Evolutionary conservation across 2,113 vertebrate genomes (phyloP).

Genomic region (Tautogolabrus adspersus): DNA sequence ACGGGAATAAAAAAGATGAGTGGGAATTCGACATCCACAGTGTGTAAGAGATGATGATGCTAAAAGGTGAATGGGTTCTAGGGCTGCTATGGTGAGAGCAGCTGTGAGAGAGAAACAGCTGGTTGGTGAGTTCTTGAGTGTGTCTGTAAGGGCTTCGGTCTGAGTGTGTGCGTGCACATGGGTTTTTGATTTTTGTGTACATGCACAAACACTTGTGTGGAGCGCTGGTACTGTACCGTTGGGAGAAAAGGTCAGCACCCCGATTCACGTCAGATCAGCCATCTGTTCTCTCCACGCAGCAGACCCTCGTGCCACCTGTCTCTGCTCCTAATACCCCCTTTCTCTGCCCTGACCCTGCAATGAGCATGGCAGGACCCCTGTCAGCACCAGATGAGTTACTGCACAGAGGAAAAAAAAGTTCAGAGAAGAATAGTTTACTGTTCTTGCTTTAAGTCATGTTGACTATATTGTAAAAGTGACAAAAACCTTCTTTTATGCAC

Average conservation of each 20-base stretch:
- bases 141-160: background rate
- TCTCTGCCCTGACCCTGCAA: slow-evolving; percentile 57
- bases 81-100: slow-evolving; percentile 9
- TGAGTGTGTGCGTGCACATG: slow-evolving; percentile 7
- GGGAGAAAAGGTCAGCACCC: slow-evolving; percentile 69
- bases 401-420: slow-evolving; percentile 31
- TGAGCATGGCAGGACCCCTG: slow-evolving; percentile 53
- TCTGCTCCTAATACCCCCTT: slow-evolving; percentile 54
- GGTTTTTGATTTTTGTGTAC: slow-evolving; percentile 12
- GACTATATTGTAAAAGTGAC: background rate
- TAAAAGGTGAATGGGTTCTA: slow-evolving; percentile 20
- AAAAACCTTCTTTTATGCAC: background rate
- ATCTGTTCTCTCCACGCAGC: slow-evolving; percentile 66
- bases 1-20: slow-evolving; percentile 13
- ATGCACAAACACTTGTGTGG: slow-evolving; percentile 33
- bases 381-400: slow-evolving; percentile 45
- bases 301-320: slow-evolving; percentile 69
- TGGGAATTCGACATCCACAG: slow-evolving; percentile 1
- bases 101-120: slow-evolving; percentile 51
- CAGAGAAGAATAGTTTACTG: background rate
- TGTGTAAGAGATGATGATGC: slow-evolving; percentile 5
- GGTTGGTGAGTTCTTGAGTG: slow-evolving; percentile 14
- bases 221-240: slow-evolving; percentile 43
- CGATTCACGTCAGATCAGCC: slow-evolving; percentile 66
- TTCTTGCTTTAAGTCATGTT: background rate